A percentile compares a stretch with the other conserved stretches of the same genome.
phyloP scores from a whole-genome alignment of 2,888 invertebrate species.

The Dorcus hopei region DNA sequence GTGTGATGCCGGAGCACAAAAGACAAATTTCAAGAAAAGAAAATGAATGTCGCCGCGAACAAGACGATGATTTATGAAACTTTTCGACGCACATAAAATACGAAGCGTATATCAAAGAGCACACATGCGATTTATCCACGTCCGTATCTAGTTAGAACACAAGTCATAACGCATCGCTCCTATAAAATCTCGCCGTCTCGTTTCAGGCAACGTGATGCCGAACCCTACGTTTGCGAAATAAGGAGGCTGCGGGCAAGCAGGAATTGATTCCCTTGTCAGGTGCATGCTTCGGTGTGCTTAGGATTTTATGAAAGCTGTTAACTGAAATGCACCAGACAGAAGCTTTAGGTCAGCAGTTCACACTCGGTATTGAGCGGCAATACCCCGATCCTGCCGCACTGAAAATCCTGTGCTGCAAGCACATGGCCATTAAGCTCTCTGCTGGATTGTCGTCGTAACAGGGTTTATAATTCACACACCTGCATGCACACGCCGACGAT shows the following conservation, averaged over 20 bases:
- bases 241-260: constrained; percentile 1
- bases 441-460: too few relatives aligned
- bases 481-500: too few relatives aligned
- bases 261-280: constrained; percentile 11
- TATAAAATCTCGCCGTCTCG: constrained; percentile 1
- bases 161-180: background rate
- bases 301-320: constrained; percentile 29
- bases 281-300: constrained; percentile 22
- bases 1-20: too few relatives aligned
- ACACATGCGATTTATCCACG: constrained; percentile 19
- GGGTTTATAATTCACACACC: too few relatives aligned
- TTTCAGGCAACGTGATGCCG: background rate
- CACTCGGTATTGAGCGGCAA: constrained; percentile 21
- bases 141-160: too few relatives aligned
- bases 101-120: constrained; percentile 9
- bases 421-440: too few relatives aligned
- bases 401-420: too few relatives aligned
- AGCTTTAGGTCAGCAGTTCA: constrained; percentile 27
- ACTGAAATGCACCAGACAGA: constrained; percentile 27
- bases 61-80: too few relatives aligned
- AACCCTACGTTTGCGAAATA: background rate
- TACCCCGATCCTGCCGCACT: constrained; percentile 5
- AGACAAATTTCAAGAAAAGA: too few relatives aligned
- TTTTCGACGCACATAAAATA: too few relatives aligned
- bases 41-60: too few relatives aligned